Evolutionary conservation across 2,888 invertebrate genomes (phyloP), one percentile per base, ranked within the genome.

Genomic region (Lottia gigantea): DNA sequence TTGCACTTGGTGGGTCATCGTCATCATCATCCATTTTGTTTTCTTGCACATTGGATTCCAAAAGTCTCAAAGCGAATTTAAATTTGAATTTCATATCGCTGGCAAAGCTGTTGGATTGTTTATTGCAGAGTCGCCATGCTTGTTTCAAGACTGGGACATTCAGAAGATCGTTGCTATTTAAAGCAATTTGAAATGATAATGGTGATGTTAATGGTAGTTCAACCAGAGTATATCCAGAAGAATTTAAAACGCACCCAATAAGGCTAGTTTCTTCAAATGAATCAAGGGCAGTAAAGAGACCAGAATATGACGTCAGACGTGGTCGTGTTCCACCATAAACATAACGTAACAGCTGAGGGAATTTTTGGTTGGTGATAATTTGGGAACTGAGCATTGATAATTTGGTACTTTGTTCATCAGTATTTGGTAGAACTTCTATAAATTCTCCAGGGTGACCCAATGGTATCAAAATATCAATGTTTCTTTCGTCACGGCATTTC

Each of bases 21-120:
- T 79, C 79, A 15, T 68, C 74, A 46, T 77, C 77, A 25, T 77
- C 78, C 15, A 71, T 69, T 0, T 71, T 68, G 19, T 26, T 68
- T 31, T 40, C 55, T 11, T 46, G 64, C 16, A 25, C 74, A 16
- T 72, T 77, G 40, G 40, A 40, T 62, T 80, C 80, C 19, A 78
- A 67, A 63, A 81, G 76, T 26, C 76, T 73, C 66, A 82, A 82
- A 1, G 80, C 77, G 74, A 84, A 84, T 71, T 82, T 83, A 62
- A 78, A 81, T 69, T 83, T 83, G 64, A 80, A 81, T 69, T 84
- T 84, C 64, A 84, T 70, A 71, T 84, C 84, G 31, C 75, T 76
- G 8, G 77, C 72, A 66, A 81, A 82, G 12, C 69, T 71, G 16
- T 73, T 73, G 8, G 76, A 76, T 23, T 74, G 79, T 2, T 71